Evolutionary conservation across 2,888 invertebrate species (phyloP).

Genomic region (Caenorhabditis uteleia): DNA sequence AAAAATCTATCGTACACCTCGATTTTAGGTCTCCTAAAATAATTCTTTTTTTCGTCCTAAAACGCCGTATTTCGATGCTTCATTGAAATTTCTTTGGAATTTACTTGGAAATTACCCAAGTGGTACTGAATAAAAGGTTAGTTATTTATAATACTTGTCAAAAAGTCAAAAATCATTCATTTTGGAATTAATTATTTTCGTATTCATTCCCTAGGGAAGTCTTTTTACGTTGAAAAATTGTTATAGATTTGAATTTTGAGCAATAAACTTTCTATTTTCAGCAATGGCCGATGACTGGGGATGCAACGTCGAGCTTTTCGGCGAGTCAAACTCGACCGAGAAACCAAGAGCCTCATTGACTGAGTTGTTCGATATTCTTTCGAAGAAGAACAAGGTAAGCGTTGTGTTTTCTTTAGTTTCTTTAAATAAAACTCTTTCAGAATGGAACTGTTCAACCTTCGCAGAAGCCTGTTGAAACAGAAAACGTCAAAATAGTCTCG

Average conservation of each 20-base stretch:
- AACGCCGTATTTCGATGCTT: too few species aligned
- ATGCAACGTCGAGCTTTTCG: slow-evolving; percentile 39
- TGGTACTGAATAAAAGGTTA: too few species aligned
- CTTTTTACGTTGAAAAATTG: too few species aligned
- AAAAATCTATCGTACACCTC: too few species aligned
- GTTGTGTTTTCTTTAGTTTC: not conserved
- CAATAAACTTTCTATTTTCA: slow-evolving; percentile 8
- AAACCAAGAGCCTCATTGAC: slow-evolving; percentile 26
- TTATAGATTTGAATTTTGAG: not conserved
- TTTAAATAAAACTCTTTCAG: slow-evolving; percentile 6
- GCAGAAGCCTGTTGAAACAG: slow-evolving; percentile 10
- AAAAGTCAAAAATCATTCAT: not conserved
- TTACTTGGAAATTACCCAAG: too few species aligned
- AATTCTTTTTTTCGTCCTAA: too few species aligned
- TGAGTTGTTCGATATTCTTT: slow-evolving; percentile 29
- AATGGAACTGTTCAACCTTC: slow-evolving; percentile 9
- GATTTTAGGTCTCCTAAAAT: too few species aligned
- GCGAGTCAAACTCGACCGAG: slow-evolving; percentile 11
- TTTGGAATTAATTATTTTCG: too few species aligned
- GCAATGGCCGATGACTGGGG: slow-evolving; percentile 43
- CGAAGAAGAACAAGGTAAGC: slow-evolving; percentile 29
- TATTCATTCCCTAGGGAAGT: too few species aligned
- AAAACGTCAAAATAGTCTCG: slow-evolving; percentile 28
- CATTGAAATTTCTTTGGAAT: too few species aligned
- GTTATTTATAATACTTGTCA: too few species aligned